Conservation (phyloP, 1,140 invertebrate genomes). For the Arctopsyche grandis region DNA sequence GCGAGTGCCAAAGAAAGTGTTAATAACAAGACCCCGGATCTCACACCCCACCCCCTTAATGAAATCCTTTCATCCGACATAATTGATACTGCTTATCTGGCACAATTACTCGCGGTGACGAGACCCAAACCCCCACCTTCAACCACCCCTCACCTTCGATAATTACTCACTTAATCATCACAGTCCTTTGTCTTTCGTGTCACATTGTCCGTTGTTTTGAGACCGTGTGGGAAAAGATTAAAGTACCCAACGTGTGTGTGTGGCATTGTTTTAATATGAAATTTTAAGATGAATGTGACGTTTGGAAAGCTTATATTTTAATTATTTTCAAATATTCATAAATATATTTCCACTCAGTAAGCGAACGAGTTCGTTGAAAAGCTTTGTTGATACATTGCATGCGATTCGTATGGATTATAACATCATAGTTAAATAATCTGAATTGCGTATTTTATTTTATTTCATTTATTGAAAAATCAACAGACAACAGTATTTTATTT, state of each 20-base stretch:
- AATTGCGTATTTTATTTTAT: too few species aligned
- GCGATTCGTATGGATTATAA: too few species aligned
- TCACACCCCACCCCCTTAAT: neutral
- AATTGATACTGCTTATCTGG: conserved; percentile 28
- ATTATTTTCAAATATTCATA: too few species aligned
- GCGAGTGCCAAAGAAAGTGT: conserved; percentile 2
- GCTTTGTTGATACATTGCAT: too few species aligned
- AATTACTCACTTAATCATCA: conserved; percentile 14
- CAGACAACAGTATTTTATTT: too few species aligned
- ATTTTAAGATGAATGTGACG: too few species aligned
- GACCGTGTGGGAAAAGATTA: conserved; percentile 9
- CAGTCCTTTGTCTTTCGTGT: conserved; percentile 6
- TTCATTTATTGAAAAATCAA: too few species aligned
- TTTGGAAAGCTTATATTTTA: too few species aligned
- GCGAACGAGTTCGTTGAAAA: too few species aligned
- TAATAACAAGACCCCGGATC: neutral
- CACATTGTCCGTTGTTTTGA: neutral
- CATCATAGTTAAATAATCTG: too few species aligned
- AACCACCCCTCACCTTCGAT: neutral
- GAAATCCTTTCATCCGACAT: conserved; percentile 33
- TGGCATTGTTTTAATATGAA: neutral
- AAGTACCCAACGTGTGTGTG: neutral
- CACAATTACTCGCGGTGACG: conserved; percentile 7
- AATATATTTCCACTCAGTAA: too few species aligned
- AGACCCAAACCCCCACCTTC: neutral